phyloP scores from a whole-genome alignment of 2,113 vertebrate genomes.

The Bagarius yarrelli region DNA sequence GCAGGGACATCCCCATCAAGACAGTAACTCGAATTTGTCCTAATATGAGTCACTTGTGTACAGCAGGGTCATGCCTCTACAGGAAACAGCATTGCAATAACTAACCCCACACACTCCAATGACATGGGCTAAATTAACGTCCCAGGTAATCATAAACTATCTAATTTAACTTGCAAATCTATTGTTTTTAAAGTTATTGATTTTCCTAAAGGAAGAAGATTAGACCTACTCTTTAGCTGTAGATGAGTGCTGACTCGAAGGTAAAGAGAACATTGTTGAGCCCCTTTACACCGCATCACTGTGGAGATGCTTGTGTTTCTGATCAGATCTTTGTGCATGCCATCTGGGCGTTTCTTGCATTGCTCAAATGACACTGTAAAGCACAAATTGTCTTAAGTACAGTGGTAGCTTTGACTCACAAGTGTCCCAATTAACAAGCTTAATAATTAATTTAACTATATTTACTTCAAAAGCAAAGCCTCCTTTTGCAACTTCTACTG shows the following conservation, averaged over 20 bases:
- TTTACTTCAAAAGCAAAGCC: too few relatives aligned
- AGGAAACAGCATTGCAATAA: background rate
- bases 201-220: background rate
- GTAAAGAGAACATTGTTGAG: conserved; percentile 71
- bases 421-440: background rate
- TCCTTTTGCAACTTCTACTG: too few relatives aligned
- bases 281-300: conserved; percentile 74
- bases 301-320: conserved; percentile 75
- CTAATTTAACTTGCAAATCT: background rate
- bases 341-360: conserved; percentile 62
- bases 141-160: conserved; percentile 8
- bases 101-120: background rate
- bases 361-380: conserved; percentile 54
- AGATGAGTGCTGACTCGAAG: conserved; percentile 69
- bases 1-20: background rate
- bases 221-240: conserved; percentile 70
- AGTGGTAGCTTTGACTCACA: too few relatives aligned
- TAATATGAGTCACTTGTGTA: background rate
- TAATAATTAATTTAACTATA: too few relatives aligned
- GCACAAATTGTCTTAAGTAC: background rate
- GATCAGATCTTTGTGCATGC: conserved; percentile 62
- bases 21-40: background rate
- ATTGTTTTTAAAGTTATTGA: background rate
- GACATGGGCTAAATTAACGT: background rate
- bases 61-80: background rate